Conservation (phyloP, 2,888 invertebrate species). For the Parnassius glacialis region DNA sequence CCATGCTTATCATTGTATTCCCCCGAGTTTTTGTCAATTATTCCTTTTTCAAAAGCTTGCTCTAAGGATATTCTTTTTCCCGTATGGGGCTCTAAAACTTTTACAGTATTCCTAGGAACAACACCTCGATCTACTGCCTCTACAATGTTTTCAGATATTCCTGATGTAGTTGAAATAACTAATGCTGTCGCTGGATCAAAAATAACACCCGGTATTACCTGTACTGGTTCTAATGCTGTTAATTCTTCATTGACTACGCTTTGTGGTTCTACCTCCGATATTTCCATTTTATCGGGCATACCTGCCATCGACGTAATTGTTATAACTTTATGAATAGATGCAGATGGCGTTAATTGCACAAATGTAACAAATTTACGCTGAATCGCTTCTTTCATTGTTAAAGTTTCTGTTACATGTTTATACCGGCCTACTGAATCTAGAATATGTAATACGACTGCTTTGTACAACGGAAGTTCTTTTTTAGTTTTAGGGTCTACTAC, state of each 20-base stretch:
- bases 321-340: conserved; percentile 82
- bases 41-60: conserved; percentile 88
- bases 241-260: conserved; percentile 52
- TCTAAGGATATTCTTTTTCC: conserved; percentile 84
- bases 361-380: conserved; percentile 83
- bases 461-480: conserved; percentile 83
- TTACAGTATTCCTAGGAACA: conserved; percentile 84
- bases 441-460: conserved; percentile 89
- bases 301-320: conserved; percentile 87
- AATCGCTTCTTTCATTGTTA: conserved; percentile 89
- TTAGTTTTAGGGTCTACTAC: conserved; percentile 89
- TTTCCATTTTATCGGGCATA: conserved; percentile 86
- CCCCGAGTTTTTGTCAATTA: conserved; percentile 86
- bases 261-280: conserved; percentile 71
- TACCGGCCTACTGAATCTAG: conserved; percentile 91
- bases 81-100: conserved; percentile 85
- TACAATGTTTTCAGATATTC: conserved; percentile 86
- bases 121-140: conserved; percentile 89
- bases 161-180: conserved; percentile 86
- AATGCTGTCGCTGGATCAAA: conserved; percentile 89
- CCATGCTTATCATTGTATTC: conserved; percentile 85
- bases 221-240: conserved; percentile 84
- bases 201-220: conserved; percentile 86
- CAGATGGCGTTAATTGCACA: conserved; percentile 70
- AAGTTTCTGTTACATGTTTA: conserved; percentile 67